A percentile compares a stretch with the other conserved stretches of the same genome.
Evolutionary conservation across 2,888 invertebrate species (phyloP).

Genomic region (Yponomeuta evonymella): DNA sequence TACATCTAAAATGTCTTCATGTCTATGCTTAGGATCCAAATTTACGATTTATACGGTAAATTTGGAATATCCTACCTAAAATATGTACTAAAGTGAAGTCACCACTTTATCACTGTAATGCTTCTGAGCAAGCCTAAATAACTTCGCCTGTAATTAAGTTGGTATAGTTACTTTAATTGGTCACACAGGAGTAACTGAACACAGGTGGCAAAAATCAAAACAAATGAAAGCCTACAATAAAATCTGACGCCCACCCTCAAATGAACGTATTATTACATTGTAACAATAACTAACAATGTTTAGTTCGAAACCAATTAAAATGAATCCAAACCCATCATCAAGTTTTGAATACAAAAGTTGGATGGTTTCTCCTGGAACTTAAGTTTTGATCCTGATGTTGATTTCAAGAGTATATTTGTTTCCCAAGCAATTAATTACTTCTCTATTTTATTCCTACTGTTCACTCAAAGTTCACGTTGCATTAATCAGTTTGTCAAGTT

Average conservation of each 20-base stretch:
- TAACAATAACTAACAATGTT: constrained; percentile 36
- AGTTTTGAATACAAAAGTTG: constrained; percentile 21
- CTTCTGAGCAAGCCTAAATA: too few species aligned
- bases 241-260: constrained; percentile 28
- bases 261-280: constrained; percentile 41
- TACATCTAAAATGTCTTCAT: too few species aligned
- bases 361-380: neutral
- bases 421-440: too few species aligned
- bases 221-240: constrained; percentile 19
- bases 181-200: neutral
- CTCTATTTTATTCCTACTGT: too few species aligned
- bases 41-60: too few species aligned
- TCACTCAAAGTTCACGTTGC: too few species aligned
- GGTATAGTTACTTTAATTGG: neutral
- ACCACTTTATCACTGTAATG: too few species aligned
- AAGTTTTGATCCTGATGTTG: neutral
- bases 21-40: too few species aligned
- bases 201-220: constrained; percentile 16
- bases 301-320: constrained; percentile 53
- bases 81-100: too few species aligned
- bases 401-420: neutral
- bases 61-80: too few species aligned
- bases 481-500: too few species aligned
- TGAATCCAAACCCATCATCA: constrained; percentile 39
- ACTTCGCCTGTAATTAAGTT: too few species aligned